Evolutionary conservation across 2,888 invertebrate genomes (phyloP), one percentile per base, ranked within the genome.

Genomic region (Malacosoma neustria): DNA sequence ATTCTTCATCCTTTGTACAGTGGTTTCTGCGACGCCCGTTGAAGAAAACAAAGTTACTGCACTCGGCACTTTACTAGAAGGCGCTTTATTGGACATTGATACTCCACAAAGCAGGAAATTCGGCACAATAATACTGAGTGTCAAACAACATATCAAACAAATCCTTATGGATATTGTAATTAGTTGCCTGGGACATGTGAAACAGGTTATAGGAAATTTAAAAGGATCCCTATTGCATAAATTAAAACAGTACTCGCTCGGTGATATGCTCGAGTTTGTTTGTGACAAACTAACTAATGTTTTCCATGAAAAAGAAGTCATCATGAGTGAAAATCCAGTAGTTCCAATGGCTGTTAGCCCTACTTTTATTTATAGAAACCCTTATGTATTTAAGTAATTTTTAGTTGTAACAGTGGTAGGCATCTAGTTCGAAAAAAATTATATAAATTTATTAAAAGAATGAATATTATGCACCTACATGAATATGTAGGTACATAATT

Each of bases 181-280:
- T 3, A 54, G 72, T 39, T 49, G 42, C 1, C 43, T 59, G 5
- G 55, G 51, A 30, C 60, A 60, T 22, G 3, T 66, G 1, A 54
- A 49, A 37, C 40, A 39, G 3, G 50, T 61, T 9, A 45, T 66
- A 1, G 42, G 53, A 2, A 50, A 60, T 9, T 54, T 58, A n/a
- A 76, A 68, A 50, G 40, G 59, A n/a, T 59, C 56, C 13, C 13
- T 77, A 2, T 41, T 74, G 3, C 64, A 56, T 30, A 69, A 58
- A 42, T 49, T 76, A 3, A 60, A 58, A 33, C 48, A 47, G 5
- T 66, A 63, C 32, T 64, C 69, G 0, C 32, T 77, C 3, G 57
- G 70, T 1, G 69, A 73, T 39, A 41, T 72, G 3, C 51, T 74
- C 2, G 54, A 60, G 14, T 42, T 51, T 1, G 32, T 61, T 2